Percentiles rank a stretch among this genome's conserved stretches.
Evolutionary conservation across 2,113 vertebrate species (phyloP).

Genomic region (Crotalus helleri): DNA sequence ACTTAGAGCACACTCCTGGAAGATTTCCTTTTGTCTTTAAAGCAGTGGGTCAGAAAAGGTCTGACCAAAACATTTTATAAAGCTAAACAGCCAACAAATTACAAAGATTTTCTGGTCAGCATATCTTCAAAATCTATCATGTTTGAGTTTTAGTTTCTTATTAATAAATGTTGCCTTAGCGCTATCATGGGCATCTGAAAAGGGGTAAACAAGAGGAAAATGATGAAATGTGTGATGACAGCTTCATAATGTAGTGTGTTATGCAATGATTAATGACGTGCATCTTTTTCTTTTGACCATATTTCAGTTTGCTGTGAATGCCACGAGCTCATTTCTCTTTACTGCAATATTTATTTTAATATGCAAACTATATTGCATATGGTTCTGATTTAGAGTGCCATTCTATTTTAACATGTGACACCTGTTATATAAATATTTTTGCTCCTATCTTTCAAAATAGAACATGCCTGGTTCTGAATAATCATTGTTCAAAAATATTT

Average conservation of each 20-base stretch:
- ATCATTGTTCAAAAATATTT: background rate
- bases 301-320: background rate
- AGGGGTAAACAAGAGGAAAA: background rate
- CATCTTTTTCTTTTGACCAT: background rate
- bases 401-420: background rate
- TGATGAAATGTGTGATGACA: background rate
- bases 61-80: background rate
- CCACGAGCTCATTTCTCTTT: background rate
- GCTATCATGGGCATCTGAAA: background rate
- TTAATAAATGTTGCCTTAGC: background rate
- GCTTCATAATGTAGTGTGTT: background rate
- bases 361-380: background rate
- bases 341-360: background rate
- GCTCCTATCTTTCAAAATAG: background rate
- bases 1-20: background rate
- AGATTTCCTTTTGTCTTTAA: background rate
- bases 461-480: background rate
- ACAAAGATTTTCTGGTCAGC: background rate
- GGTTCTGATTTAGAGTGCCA: background rate
- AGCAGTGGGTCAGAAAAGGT: background rate
- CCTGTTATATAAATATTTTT: background rate
- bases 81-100: background rate
- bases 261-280: background rate
- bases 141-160: background rate
- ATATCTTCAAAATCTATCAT: background rate